Conservation (phyloP, 2,888 invertebrate species). For the Alentia gelatinosa region DNA sequence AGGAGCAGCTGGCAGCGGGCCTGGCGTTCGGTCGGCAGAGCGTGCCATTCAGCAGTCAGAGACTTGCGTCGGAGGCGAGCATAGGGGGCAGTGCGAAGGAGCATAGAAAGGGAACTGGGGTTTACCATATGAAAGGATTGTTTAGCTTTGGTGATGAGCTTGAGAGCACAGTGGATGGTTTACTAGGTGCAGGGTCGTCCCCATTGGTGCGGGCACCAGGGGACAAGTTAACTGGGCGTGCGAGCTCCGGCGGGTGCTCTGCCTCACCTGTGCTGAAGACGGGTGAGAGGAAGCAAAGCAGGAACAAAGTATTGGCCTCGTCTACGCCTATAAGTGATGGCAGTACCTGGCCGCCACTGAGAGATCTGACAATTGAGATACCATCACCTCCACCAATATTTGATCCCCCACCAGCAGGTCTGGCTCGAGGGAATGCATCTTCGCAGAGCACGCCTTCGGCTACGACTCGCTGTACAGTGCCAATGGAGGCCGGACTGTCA, state of each 20-base stretch:
- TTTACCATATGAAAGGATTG: neutral
- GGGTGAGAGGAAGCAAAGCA: neutral
- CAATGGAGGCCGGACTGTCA: neutral
- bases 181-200: neutral
- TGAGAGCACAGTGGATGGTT: neutral
- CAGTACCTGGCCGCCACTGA: neutral
- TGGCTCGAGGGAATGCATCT: neutral
- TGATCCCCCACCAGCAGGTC: neutral
- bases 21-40: neutral
- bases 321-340: neutral
- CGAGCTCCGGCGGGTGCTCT: neutral
- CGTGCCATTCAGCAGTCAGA: neutral
- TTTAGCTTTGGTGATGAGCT: neutral
- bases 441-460: neutral
- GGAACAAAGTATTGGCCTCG: neutral
- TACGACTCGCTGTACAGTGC: neutral
- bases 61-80: neutral
- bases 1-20: neutral
- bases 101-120: neutral
- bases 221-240: neutral
- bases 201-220: neutral
- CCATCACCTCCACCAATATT: constrained; percentile 63
- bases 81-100: neutral
- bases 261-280: neutral
- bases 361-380: constrained; percentile 59